phyloP scores from a whole-genome alignment of 2,113 vertebrate species.

The Glaucidium brasilianum region DNA sequence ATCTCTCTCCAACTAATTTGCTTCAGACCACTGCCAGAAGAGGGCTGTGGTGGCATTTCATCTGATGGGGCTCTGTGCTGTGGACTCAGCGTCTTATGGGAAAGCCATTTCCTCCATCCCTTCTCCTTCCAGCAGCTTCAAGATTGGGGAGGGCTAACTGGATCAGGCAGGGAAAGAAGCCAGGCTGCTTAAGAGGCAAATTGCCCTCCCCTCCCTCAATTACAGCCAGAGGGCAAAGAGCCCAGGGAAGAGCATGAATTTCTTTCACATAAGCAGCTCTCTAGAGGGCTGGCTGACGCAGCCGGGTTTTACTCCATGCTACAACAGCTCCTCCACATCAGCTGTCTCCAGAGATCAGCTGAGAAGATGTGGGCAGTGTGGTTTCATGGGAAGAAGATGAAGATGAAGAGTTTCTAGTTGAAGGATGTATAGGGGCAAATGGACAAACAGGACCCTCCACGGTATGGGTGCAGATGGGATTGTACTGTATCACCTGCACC shows the following conservation, averaged over 20 bases:
- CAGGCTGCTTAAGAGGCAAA: background rate
- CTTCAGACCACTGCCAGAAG: background rate
- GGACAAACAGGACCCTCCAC: background rate
- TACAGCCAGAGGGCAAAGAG: background rate
- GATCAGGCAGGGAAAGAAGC: background rate
- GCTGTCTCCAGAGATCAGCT: background rate
- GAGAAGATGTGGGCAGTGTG: background rate
- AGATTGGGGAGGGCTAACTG: background rate
- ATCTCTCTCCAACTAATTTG: background rate
- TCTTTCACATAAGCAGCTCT: background rate
- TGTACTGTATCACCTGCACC: background rate
- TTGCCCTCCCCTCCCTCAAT: background rate
- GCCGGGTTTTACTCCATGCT: background rate
- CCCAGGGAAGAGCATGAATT: background rate
- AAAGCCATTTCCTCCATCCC: background rate
- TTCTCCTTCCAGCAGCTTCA: background rate
- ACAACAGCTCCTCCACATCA: background rate
- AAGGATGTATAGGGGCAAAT: fast-evolving
- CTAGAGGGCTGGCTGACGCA: background rate
- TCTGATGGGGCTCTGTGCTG: background rate
- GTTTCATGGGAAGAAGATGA: background rate
- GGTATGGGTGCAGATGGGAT: background rate
- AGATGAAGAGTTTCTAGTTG: background rate
- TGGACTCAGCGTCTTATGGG: background rate
- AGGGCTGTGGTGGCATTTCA: background rate